Evolutionary conservation across 2,888 invertebrate genomes (phyloP), one percentile per base, ranked within the genome.

Genomic region (Galerucella pusilla): DNA sequence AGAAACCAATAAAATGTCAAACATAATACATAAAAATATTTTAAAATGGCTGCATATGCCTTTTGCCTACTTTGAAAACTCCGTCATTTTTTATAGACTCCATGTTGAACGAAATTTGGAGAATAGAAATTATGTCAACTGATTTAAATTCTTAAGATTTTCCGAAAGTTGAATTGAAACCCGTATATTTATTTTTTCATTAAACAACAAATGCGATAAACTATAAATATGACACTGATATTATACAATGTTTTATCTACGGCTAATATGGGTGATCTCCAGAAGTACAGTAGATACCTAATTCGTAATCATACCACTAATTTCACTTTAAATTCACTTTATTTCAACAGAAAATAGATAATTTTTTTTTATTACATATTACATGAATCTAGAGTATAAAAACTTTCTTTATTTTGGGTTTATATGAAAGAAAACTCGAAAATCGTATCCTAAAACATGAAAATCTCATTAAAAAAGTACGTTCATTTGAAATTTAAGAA

Each of bases 1-100:
- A 80, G 80, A 79, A 76, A 79, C 79, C 78, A 79, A 81, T 82
- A 81, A 81, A 81, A 81, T 81, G 77, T 75, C 79, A 77, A 81
- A 80, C 80, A 80, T 78, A 76, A 78, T 73, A 77, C 78, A 80
- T 81, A 81, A 80, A 82, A 80, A 80, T 78, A 78, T 80, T 80
- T 78, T 74, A 77, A 81, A 81, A 81, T 80, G 77, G 80, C 79
- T 80, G 77, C 77, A 77, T 79, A 79, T 80, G 77, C 78, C 16
- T 76, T 72, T 54, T 57, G 78, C 76, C 80, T 79, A 79, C 81
- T 81, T 82, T 79, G 79, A 78, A 81, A 80, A 81, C 79, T 81
- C 81, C 79, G 80, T 77, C 77, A 77, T 77, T 77, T 75, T 77
- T 78, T 71, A n/a, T 65, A 65, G 64, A 45, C 16, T 45, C 4